Evolutionary conservation across 2,888 invertebrate genomes (phyloP), one percentile per base, ranked within the genome.

Genomic region (Archaeoteleia sp.): DNA sequence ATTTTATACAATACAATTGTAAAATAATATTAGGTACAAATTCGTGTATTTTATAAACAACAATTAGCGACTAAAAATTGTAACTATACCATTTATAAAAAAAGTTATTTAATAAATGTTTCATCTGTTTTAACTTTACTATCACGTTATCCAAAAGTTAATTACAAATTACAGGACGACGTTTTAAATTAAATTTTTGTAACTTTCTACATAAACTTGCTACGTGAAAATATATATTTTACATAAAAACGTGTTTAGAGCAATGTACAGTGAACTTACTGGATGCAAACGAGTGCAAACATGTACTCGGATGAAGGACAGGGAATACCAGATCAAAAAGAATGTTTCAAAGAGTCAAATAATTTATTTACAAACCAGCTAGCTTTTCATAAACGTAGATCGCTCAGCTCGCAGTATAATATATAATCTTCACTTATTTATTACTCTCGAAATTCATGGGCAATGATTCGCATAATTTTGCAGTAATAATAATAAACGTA

Each of bases 361-460:
- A 81, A 79, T 84, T 82, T 84, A 84, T 84, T 84, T 84, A 84
- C 84, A 84, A 84, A 83, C 79, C 82, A 83, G 82, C 82, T 82
- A 82, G 79, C 78, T 82, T 80, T 77, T 82, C 79, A 78, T 82
- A 80, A 82, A 82, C 78, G 78, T 78, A 82, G 79, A 67, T 67
- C 57, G 61, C 62, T 67, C 58, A 62, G 61, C 62, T 67, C 62
- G 61, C 61, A 30, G 40, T 62, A 62, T 54, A 57, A 57, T 67
- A 57, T 57, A 30, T 45, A 49, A 67, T 70, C 48, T 67, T 61
- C 49, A 65, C 48, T 61, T 69, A 55, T 57, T 69, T 57, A 71
- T 74, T 71, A 71, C 67, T 72, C 60, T 68, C 72, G 70, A 72
- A 74, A 75, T 75, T 74, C 73, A 71, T 73, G 58, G 68, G 71